A percentile compares a stretch with the other conserved stretches of the same genome.
phyloP scores from a whole-genome alignment of 1,140 invertebrate genomes.

The Zaprionus camerounensis region DNA sequence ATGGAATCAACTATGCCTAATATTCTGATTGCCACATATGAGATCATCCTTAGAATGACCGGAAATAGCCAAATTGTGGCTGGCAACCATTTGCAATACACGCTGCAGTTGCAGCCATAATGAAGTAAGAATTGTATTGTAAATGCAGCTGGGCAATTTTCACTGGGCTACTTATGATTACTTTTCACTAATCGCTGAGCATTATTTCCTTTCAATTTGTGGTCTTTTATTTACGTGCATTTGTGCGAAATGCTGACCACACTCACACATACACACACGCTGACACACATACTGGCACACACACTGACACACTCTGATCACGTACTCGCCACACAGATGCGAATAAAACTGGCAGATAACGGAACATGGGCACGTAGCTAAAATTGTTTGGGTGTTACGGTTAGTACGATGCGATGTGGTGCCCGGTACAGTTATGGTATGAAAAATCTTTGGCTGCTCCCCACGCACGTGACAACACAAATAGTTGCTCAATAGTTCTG shows the following conservation, averaged over 20 bases:
- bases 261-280: constrained; percentile 23
- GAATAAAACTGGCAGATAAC: constrained; percentile 32
- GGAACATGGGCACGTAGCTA: constrained; percentile 66
- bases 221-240: constrained; percentile 72
- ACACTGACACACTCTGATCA: constrained; percentile 27
- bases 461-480: constrained; percentile 75
- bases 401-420: neutral
- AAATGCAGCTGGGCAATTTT: constrained; percentile 60
- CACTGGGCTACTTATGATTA: constrained; percentile 71
- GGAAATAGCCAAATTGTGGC: neutral
- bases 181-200: constrained; percentile 79
- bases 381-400: constrained; percentile 63
- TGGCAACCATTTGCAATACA: neutral
- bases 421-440: constrained; percentile 9
- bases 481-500: constrained; percentile 71
- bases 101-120: neutral
- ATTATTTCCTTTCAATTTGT: constrained; percentile 82
- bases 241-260: constrained; percentile 62
- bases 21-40: neutral
- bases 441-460: constrained; percentile 66
- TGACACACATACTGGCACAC: constrained; percentile 18
- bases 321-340: constrained; percentile 30
- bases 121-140: constrained; percentile 57
- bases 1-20: neutral
- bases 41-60: neutral